phyloP scores from a whole-genome alignment of 2,888 invertebrate genomes.

The Dromius quadrimaculatus region DNA sequence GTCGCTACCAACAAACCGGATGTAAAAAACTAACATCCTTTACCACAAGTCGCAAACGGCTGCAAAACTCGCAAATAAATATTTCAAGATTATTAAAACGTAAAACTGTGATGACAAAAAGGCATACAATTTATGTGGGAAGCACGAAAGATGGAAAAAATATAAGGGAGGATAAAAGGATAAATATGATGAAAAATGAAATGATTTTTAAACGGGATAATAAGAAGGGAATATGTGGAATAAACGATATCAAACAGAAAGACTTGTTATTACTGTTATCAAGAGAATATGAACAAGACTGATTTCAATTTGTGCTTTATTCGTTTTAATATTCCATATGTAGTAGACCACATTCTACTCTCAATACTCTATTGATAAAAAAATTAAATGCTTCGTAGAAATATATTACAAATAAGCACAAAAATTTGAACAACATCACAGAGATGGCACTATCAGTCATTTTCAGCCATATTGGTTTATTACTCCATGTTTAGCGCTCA shows the following conservation, averaged over 20 bases:
- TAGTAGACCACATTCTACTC: no score
- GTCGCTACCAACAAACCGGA: slow-evolving; percentile 21
- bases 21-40: slow-evolving; percentile 18
- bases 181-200: slow-evolving; percentile 26
- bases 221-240: slow-evolving; percentile 20
- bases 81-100: slow-evolving; percentile 27
- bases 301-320: slow-evolving; percentile 6
- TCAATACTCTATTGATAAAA: no score
- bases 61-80: slow-evolving; percentile 21
- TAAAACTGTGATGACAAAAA: slow-evolving; percentile 31
- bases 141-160: slow-evolving; percentile 24
- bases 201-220: slow-evolving; percentile 33
- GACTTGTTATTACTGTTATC: slow-evolving; percentile 24
- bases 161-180: neutral
- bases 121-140: slow-evolving; percentile 34
- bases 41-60: neutral
- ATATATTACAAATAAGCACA: no score
- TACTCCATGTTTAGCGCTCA: no score
- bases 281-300: slow-evolving; percentile 6
- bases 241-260: slow-evolving; percentile 3
- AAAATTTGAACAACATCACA: no score
- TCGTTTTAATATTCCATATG: no score
- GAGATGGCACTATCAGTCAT: no score
- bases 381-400: no score
- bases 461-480: no score